Conservation (phyloP, 1,140 invertebrate genomes). For the Drosophila cardini region DNA sequence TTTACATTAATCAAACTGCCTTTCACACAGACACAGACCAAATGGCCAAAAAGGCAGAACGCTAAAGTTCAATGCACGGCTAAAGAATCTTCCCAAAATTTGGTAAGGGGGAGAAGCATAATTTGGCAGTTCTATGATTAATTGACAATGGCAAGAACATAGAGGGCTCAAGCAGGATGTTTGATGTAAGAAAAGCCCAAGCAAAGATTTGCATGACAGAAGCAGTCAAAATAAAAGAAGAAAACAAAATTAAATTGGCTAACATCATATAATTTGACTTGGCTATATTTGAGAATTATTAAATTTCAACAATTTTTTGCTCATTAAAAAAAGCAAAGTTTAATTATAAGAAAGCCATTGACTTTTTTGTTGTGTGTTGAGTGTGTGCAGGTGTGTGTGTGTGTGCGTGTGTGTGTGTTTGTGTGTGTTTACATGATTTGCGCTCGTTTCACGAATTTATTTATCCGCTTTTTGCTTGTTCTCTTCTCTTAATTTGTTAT, state of each 20-base stretch:
- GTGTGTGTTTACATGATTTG: conserved; percentile 64
- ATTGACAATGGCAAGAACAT: conserved; percentile 40
- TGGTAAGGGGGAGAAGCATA: not conserved
- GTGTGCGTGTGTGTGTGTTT: too few species aligned
- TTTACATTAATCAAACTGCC: conserved; percentile 56
- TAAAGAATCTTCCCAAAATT: conserved; percentile 17
- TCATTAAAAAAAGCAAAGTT: conserved; percentile 65
- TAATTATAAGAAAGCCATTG: conserved; percentile 81
- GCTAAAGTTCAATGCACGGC: conserved; percentile 69
- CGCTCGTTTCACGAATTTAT: conserved; percentile 29
- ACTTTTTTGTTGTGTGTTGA: conserved; percentile 53
- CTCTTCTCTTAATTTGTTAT: conserved; percentile 66
- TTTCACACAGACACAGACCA: conserved; percentile 15
- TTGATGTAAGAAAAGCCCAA: conserved; percentile 55
- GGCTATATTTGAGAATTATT: conserved; percentile 39
- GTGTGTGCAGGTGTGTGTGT: too few species aligned
- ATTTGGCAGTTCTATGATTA: conserved; percentile 64
- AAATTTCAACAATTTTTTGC: conserved; percentile 56
- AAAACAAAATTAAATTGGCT: conserved; percentile 45
- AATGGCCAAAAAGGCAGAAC: conserved; percentile 21
- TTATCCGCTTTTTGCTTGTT: conserved; percentile 1
- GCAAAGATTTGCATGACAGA: conserved; percentile 66
- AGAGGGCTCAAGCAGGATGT: conserved; percentile 56
- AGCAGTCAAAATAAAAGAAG: conserved; percentile 28
- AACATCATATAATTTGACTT: conserved; percentile 33